These are phyloP conservation scores for Puntigrus tetrazona DNA, from an alignment of 2,113 vertebrate species.

Conservation along the genomic window DNA sequence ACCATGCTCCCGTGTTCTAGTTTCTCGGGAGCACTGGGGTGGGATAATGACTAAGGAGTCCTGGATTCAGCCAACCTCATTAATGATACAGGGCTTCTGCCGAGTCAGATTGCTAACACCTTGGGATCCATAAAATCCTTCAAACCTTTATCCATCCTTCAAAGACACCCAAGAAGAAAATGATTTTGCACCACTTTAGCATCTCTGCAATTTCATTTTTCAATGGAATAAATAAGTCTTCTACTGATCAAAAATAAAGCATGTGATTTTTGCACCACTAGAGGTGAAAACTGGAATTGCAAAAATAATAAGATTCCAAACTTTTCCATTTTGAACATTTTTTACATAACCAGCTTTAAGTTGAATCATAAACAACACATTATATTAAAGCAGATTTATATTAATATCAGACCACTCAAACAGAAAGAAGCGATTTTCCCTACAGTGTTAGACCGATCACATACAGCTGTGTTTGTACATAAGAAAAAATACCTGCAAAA, in stretches of 20 bases:
- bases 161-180: conserved; percentile 44
- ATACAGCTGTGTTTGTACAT: neutral
- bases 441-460: neutral
- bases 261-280: neutral
- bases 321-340: no score
- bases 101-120: conserved; percentile 40
- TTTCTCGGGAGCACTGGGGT: conserved; percentile 19
- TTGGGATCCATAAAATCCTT: conserved; percentile 21
- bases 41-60: conserved; percentile 40
- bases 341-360: no score
- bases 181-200: conserved; percentile 27
- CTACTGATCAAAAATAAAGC: conserved; percentile 12
- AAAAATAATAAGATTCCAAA: neutral
- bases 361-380: neutral
- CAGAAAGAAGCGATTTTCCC: neutral
- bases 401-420: neutral
- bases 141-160: conserved; percentile 5
- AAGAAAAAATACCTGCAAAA: neutral
- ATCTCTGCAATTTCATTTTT: conserved; percentile 11
- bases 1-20: conserved; percentile 30
- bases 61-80: conserved; percentile 38
- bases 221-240: conserved; percentile 17
- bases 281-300: neutral
- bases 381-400: no score
- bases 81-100: conserved; percentile 39